Evolutionary conservation across 2,113 vertebrate genomes (phyloP).

Genomic region (Delphinus delphis): DNA sequence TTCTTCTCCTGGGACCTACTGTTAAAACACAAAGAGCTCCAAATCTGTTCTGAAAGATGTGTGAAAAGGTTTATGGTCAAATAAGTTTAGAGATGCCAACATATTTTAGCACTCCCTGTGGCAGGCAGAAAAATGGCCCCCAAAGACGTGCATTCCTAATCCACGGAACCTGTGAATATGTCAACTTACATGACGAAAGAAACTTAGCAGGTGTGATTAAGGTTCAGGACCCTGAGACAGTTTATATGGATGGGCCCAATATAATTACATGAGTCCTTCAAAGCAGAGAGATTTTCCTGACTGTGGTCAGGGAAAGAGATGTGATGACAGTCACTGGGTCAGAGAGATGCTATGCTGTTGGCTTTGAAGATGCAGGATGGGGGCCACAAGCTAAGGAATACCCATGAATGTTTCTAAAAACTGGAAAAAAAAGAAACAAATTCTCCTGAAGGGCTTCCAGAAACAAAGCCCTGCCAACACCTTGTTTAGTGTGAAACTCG

Average conservation of each 20-base stretch:
- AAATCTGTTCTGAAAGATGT: slow-evolving; percentile 23
- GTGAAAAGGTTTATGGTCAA: neutral
- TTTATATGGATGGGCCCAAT: neutral
- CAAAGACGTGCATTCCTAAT: neutral
- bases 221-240: neutral
- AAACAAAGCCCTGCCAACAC: neutral
- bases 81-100: neutral
- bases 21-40: slow-evolving; percentile 4
- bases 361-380: neutral
- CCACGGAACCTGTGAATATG: neutral
- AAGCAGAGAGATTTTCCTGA: neutral
- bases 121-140: neutral
- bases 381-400: neutral
- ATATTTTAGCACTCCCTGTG: neutral
- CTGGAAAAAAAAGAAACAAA: neutral
- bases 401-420: neutral
- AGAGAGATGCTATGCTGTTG: neutral
- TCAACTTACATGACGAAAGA: neutral
- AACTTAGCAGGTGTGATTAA: neutral
- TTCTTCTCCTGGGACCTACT: slow-evolving; percentile 7
- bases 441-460: neutral
- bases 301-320: neutral
- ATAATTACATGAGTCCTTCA: neutral
- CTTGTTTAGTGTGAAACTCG: neutral
- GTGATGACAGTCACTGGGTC: neutral